phyloP scores from a whole-genome alignment of 2,113 vertebrate genomes.

The Dasypus novemcinctus region DNA sequence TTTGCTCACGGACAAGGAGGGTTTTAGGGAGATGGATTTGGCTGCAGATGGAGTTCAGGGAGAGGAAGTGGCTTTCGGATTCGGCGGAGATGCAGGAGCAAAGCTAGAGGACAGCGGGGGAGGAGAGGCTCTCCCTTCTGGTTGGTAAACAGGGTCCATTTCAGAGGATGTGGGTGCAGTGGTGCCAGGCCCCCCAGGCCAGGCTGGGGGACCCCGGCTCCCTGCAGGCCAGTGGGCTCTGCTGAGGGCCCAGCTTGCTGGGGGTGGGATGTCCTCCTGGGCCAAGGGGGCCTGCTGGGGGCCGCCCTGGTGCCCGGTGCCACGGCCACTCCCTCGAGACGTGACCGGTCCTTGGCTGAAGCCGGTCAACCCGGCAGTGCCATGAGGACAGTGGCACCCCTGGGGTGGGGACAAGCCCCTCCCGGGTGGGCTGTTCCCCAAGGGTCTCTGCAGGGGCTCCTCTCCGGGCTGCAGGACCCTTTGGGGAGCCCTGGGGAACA shows the following conservation, averaged over 20 bases:
- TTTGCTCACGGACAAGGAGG: no score
- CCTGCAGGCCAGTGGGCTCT: background rate
- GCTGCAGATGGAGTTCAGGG: no score
- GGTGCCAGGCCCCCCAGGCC: background rate
- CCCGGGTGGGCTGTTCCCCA: background rate
- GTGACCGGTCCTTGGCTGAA: background rate
- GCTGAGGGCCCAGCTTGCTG: background rate
- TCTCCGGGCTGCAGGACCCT: background rate
- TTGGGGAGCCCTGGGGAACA: background rate
- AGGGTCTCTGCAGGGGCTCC: background rate
- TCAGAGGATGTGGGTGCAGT: no score
- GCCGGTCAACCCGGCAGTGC: no score
- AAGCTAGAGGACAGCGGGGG: background rate
- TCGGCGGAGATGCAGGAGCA: background rate
- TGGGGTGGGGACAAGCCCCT: background rate
- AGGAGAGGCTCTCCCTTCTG: background rate
- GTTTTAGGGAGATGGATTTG: no score
- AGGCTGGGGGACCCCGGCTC: background rate
- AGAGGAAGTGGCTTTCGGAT: background rate
- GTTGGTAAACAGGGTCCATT: background rate
- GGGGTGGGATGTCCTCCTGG: background rate
- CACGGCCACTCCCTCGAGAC: background rate
- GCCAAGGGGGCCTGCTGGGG: background rate
- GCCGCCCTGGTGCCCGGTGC: background rate
- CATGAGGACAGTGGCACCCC: accelerated